phyloP scores from a whole-genome alignment of 2,797 vertebrate species.

The Enteromius trimaculatus region DNA sequence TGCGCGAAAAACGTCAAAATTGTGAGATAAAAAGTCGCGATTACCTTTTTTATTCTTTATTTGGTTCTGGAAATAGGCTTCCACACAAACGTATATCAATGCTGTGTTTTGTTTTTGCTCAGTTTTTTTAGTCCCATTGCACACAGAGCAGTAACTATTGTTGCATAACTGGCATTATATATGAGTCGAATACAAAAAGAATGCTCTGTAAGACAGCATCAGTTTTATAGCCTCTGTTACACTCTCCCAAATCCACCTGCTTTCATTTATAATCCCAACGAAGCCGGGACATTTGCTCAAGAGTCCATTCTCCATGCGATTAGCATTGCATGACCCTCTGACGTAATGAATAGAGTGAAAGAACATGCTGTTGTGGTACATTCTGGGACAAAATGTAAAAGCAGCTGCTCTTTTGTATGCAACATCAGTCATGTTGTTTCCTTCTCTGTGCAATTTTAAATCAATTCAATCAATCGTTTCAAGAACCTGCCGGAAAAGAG shows the following conservation, averaged over 20 bases:
- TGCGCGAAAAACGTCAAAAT: not conserved
- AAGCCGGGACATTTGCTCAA: conserved; percentile 45
- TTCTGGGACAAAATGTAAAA: conserved; percentile 26
- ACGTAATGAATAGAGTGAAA: conserved; percentile 24
- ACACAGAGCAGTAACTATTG: not conserved
- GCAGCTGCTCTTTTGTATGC: conserved; percentile 11
- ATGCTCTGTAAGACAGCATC: conserved; percentile 11
- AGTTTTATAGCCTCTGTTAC: conserved; percentile 37
- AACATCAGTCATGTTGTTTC: conserved; percentile 19
- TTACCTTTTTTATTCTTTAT: not conserved
- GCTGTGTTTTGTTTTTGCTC: no score
- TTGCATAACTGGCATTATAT: conserved; percentile 3
- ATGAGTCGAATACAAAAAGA: not conserved
- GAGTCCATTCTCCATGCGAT: conserved; percentile 47
- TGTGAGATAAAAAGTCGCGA: not conserved
- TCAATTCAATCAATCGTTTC: conserved; percentile 6
- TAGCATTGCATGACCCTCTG: conserved; percentile 36
- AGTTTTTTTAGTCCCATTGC: not conserved
- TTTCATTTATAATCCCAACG: conserved; percentile 51
- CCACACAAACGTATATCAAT: not conserved
- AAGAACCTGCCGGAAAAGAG: not conserved
- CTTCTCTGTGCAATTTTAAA: not conserved
- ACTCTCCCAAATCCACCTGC: conserved; percentile 44
- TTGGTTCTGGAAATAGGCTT: not conserved
- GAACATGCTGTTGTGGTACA: not conserved